A percentile compares a stretch with the other conserved stretches of the same genome.
These are phyloP conservation scores for Lingula anatina DNA, from an alignment of 2,888 invertebrate species.

Conservation along the genomic window DNA sequence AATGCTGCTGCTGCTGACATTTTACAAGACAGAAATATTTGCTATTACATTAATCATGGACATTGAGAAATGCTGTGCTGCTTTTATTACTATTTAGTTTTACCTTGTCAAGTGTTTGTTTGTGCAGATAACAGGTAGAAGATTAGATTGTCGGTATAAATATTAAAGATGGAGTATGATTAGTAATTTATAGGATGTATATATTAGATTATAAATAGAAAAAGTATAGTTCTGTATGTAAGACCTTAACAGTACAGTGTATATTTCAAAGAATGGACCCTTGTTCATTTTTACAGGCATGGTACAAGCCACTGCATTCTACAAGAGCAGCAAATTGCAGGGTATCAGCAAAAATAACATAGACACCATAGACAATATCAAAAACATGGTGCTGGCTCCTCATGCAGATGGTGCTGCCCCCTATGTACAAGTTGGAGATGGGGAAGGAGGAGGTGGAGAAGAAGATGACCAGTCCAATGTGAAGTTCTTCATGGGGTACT, in stretches of 20 bases:
- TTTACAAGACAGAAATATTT: no score
- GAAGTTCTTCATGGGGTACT: constrained; percentile 18
- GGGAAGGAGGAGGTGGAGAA: neutral
- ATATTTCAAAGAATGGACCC: constrained; percentile 3
- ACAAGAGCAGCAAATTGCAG: constrained; percentile 23
- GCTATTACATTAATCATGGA: no score
- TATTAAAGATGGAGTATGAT: no score
- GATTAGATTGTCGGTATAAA: neutral
- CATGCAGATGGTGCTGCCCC: constrained; percentile 8
- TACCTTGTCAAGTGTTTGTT: no score
- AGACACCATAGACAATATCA: constrained; percentile 24
- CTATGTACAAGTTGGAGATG: neutral
- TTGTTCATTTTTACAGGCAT: constrained; percentile 14
- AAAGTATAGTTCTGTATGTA: no score
- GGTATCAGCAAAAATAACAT: constrained; percentile 26
- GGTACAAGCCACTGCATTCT: constrained; percentile 18
- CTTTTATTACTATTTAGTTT: no score
- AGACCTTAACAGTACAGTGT: neutral
- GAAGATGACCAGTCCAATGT: constrained; percentile 4
- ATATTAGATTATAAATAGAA: no score
- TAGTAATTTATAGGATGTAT: no score
- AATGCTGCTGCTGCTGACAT: no score
- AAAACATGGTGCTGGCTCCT: constrained; percentile 17
- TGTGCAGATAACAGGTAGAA: neutral
- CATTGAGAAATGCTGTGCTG: no score